These are phyloP conservation scores for Calameuta idolon DNA, from an alignment of 2,888 invertebrate genomes.

Conservation along the genomic window DNA sequence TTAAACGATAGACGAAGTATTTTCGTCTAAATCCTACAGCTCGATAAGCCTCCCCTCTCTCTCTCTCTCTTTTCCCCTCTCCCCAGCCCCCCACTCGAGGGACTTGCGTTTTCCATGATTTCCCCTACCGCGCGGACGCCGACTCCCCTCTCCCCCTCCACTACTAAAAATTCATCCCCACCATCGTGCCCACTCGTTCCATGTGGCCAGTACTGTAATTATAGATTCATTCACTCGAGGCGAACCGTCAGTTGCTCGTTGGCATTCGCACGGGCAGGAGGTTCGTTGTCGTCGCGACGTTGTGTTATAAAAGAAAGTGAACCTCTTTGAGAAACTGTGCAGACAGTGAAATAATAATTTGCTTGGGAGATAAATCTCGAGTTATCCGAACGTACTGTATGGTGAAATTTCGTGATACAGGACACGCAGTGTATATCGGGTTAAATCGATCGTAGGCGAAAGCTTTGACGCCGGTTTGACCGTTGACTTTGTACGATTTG, in stretches of 20 bases:
- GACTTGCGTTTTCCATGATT: conserved; percentile 36
- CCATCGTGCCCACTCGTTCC: conserved; percentile 10
- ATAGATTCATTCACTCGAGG: conserved; percentile 52
- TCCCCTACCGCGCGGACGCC: conserved; percentile 28
- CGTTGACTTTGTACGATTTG: too few species aligned
- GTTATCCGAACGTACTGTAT: too few species aligned
- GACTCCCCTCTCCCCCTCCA: conserved; percentile 1
- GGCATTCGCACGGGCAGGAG: conserved; percentile 18
- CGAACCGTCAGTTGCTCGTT: conserved; percentile 40
- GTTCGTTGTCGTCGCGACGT: too few species aligned
- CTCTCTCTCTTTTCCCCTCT: not conserved
- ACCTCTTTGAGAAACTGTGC: too few species aligned
- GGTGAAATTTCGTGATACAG: too few species aligned
- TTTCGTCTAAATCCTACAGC: conserved; percentile 4
- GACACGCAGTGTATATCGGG: too few species aligned
- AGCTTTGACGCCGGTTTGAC: too few species aligned
- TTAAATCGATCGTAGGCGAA: too few species aligned
- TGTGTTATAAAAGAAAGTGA: too few species aligned
- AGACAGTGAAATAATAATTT: too few species aligned
- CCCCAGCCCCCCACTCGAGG: not conserved
- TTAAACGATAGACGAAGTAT: conserved; percentile 17
- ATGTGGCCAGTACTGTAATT: conserved; percentile 38
- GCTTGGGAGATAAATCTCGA: too few species aligned
- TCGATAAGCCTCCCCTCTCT: conserved; percentile 14
- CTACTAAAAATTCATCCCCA: conserved; percentile 8